Evolutionary conservation across 2,113 vertebrate genomes (phyloP).

Genomic region (Cairina moschata): DNA sequence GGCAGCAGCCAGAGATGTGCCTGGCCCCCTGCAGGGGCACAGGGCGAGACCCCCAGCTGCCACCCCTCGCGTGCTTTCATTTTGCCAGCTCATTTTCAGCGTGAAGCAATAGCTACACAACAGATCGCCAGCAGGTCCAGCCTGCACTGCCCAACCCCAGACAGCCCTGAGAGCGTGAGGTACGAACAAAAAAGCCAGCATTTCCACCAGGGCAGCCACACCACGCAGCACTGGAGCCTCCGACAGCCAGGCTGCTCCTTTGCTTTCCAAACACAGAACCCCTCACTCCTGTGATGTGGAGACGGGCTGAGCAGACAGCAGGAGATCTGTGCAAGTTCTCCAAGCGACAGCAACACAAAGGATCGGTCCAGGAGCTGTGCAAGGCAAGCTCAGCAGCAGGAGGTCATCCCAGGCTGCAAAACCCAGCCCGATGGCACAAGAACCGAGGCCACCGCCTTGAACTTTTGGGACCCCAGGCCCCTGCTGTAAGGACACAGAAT

Average conservation of each 20-base stretch:
- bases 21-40: not conserved
- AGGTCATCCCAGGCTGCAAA: not conserved
- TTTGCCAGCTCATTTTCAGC: not conserved
- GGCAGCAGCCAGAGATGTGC: rapidly evolving
- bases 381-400: not conserved
- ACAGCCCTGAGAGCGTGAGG: not conserved
- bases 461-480: not conserved
- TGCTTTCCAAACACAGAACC: not conserved
- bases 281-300: rapidly evolving
- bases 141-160: not conserved
- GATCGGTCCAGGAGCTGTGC: not conserved
- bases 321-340: rapidly evolving
- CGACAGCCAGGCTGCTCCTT: not conserved
- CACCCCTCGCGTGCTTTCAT: not conserved
- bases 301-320: not conserved
- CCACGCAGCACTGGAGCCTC: not conserved
- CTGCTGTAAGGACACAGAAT: not conserved
- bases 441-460: rapidly evolving
- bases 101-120: not conserved
- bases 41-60: not conserved
- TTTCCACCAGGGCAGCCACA: not conserved
- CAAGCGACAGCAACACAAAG: not conserved
- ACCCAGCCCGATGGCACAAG: not conserved
- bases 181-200: not conserved
- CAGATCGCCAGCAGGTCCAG: not conserved